Base-by-base conservation (phyloP, 2,888 invertebrate genomes). In the Brenthis ino region DNA sequence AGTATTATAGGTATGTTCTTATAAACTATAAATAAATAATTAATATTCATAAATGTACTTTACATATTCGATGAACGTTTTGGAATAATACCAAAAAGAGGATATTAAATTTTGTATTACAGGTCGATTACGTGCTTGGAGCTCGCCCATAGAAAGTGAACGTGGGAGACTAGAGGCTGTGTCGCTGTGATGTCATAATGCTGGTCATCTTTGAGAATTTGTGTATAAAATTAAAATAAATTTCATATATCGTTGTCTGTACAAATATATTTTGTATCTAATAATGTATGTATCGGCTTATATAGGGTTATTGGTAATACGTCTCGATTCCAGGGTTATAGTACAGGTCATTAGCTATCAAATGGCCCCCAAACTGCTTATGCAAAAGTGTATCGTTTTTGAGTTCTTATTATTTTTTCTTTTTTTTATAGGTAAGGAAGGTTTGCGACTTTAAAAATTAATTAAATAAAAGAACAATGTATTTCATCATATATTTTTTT, bases 121-220 rank as follows among this genome's bases (percentile, higher is more conserved):
- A 77, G 79, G 77, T 78, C 77, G 72, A 75, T 74, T 80, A 81
- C 77, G 77, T 75, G 77, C 79, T 79, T 74, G 77, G 77, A 79
- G 80, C 80, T 82, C 78, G 77, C 77, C 77, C 75, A 80, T 84
- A 85, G 88, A 89, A 88, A 89, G 88, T 85, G 86, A 88, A 86
- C 82, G 88, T 87, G 86, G 84, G 83, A 82, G 82, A 81, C 70
- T 72, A 69, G 66, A 74, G 69, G 68, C 73, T 74, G 58, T 70
- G 64, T 68, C 64, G 64, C 48, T 33, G 14, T 69, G 68, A 68
- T 65, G 67, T 67, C 63, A 72, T 53, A 13, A 14, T 63, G 64
- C 53, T 57, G 67, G 67, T 55, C 63, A 69, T 43, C 51, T 65
- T 51, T 43, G 37, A 43, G 37, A 43, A 43, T 11, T 53, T 24